These are phyloP conservation scores for Phytoseiulus persimilis DNA, from an alignment of 2,888 invertebrate genomes.

Conservation along the genomic window DNA sequence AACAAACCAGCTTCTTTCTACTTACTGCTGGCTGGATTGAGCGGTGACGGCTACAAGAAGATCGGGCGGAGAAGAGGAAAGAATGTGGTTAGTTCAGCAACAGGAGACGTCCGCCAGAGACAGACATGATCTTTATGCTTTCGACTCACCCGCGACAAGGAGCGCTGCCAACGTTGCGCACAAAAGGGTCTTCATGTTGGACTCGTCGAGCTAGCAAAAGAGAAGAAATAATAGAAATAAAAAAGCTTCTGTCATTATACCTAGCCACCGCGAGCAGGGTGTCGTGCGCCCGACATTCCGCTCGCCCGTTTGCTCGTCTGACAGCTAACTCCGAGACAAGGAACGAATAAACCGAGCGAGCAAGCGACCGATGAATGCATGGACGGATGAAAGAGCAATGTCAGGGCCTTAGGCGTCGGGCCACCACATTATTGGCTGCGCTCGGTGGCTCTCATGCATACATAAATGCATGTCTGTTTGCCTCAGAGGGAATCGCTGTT, in stretches of 20 bases:
- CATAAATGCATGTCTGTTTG: neutral
- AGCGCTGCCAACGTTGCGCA: neutral
- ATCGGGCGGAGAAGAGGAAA: neutral
- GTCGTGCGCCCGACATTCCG: too few relatives aligned
- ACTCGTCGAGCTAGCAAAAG: neutral
- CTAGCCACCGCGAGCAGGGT: neutral
- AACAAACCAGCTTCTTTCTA: neutral
- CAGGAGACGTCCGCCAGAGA: neutral
- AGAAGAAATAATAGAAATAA: neutral
- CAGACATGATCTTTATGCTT: neutral
- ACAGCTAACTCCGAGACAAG: neutral
- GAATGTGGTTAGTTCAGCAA: conserved; percentile 5
- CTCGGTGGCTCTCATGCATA: conserved; percentile 5
- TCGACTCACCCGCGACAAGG: neutral
- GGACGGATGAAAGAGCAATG: neutral
- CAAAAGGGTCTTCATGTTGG: neutral
- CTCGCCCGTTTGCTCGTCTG: neutral
- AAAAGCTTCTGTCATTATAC: neutral
- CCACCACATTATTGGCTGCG: neutral
- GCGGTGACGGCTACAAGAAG: conserved; percentile 5
- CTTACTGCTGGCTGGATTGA: neutral
- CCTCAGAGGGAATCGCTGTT: neutral
- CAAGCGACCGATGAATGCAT: neutral
- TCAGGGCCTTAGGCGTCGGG: neutral
- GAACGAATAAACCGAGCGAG: neutral